Evolutionary conservation across 2,797 vertebrate species (phyloP).

Genomic region (Squalus acanthias): DNA sequence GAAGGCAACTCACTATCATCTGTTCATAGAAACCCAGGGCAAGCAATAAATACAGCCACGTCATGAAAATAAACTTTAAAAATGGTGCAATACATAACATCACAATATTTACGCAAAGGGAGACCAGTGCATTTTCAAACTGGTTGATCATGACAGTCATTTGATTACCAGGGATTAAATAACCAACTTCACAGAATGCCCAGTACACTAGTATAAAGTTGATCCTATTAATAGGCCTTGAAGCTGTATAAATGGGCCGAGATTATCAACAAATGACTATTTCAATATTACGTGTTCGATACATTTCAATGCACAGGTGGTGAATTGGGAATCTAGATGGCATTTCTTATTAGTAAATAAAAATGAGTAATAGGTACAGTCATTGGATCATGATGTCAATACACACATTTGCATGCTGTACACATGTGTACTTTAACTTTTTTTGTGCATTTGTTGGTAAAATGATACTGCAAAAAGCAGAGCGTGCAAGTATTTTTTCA

Average conservation of each 20-base stretch:
- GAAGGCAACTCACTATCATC: too few species aligned
- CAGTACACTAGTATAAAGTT: background rate
- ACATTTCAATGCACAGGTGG: background rate
- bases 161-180: background rate
- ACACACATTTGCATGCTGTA: background rate
- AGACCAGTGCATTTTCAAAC: too few species aligned
- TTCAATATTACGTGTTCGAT: background rate
- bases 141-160: too few species aligned
- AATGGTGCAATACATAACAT: too few species aligned
- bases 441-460: background rate
- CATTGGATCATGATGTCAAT: background rate
- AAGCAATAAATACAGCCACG: too few species aligned
- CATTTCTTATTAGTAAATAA: background rate
- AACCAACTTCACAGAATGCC: background rate
- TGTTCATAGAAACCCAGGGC: too few species aligned
- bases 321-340: background rate
- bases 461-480: background rate
- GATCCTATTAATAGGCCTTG: background rate
- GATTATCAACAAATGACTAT: background rate
- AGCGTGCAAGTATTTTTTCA: background rate
- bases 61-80: too few species aligned
- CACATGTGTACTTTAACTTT: background rate
- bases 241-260: background rate
- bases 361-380: background rate
- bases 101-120: too few species aligned